A percentile compares a stretch with the other conserved stretches of the same genome.
These are phyloP conservation scores for Callorhinus ursinus DNA, from an alignment of 2,113 vertebrate genomes.

Conservation along the genomic window DNA sequence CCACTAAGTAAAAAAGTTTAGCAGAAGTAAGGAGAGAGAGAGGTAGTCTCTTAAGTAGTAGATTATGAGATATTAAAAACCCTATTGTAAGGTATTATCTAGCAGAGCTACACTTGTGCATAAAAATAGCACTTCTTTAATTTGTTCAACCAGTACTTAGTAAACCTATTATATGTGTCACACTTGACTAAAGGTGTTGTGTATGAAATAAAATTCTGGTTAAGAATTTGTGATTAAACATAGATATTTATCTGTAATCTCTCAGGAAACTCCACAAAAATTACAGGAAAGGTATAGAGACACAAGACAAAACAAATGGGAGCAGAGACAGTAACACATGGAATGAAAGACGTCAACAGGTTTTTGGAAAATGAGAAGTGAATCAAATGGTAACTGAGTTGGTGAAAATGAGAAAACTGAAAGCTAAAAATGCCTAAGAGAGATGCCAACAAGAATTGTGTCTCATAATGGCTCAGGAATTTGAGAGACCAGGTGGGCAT, in stretches of 20 bases:
- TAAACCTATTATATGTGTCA: not conserved
- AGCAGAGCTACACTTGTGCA: not conserved
- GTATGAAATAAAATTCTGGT: not conserved
- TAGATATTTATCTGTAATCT: not conserved
- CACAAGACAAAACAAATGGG: not conserved
- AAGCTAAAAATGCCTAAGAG: not conserved
- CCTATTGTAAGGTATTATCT: not conserved
- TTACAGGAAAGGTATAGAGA: not conserved
- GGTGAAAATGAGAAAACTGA: not conserved
- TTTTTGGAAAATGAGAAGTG: not conserved
- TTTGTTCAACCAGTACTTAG: conserved; percentile 4
- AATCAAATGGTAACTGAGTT: not conserved
- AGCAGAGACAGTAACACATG: not conserved
- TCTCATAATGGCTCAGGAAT: not conserved
- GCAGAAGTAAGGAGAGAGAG: not conserved
- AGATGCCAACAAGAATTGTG: not conserved
- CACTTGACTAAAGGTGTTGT: not conserved
- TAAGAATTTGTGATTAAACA: not conserved
- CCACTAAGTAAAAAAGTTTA: not conserved
- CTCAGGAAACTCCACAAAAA: not conserved
- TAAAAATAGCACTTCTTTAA: not conserved
- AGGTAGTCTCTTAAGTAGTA: not conserved
- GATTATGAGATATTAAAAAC: not conserved
- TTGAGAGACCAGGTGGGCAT: not conserved
- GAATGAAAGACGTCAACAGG: not conserved